A percentile compares a stretch with the other conserved stretches of the same genome.
Conservation (phyloP, 2,888 invertebrate genomes). For the Chloromyia formosa region DNA sequence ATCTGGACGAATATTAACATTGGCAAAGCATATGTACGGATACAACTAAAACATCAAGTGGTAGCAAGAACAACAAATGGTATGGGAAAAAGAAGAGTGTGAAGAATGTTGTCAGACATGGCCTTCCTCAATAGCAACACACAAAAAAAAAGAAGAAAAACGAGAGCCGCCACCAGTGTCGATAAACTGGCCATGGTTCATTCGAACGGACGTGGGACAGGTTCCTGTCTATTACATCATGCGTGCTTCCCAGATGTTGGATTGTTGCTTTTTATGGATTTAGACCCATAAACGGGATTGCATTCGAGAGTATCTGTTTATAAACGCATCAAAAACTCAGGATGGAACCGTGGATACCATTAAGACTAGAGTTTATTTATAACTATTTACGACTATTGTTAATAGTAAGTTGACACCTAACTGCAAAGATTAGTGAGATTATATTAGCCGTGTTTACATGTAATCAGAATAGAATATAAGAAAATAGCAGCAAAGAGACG, state of each 20-base stretch:
- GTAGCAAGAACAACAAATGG: neutral
- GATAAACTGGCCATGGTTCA: slow-evolving; percentile 14
- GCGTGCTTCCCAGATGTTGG: neutral
- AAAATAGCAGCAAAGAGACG: too few relatives aligned
- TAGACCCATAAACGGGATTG: too few relatives aligned
- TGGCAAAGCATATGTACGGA: neutral
- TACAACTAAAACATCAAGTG: neutral
- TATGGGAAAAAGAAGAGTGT: slow-evolving; percentile 14
- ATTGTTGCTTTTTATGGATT: neutral
- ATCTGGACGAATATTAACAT: neutral
- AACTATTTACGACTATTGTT: too few relatives aligned
- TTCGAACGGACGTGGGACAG: slow-evolving; percentile 16
- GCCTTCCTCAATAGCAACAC: slow-evolving; percentile 26
- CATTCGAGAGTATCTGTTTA: too few relatives aligned
- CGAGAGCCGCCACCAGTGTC: neutral
- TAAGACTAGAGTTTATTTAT: too few relatives aligned
- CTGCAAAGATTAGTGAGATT: too few relatives aligned
- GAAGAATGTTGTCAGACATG: slow-evolving; percentile 40
- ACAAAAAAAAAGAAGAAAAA: too few relatives aligned
- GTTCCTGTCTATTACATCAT: slow-evolving; percentile 23
- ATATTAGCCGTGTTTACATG: too few relatives aligned
- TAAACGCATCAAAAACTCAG: too few relatives aligned
- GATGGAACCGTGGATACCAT: too few relatives aligned
- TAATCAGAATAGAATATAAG: too few relatives aligned
- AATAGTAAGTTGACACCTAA: too few relatives aligned